These are phyloP conservation scores for Caenorhabditis japonica DNA, from an alignment of 2,888 invertebrate genomes.

Conservation along the genomic window DNA sequence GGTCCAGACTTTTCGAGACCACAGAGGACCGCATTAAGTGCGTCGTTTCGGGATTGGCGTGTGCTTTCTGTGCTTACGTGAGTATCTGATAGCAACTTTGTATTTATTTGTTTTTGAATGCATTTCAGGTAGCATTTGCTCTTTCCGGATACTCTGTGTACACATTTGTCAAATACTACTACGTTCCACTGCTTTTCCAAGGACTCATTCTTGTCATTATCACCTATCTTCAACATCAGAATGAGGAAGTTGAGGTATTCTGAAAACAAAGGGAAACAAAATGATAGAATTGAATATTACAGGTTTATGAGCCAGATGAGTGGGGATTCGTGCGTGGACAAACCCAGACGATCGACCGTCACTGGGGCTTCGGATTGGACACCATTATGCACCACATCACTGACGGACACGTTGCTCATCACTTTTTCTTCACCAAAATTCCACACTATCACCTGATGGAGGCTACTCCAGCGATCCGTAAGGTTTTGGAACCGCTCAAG, in stretches of 20 bases:
- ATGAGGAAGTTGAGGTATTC: conserved; percentile 68
- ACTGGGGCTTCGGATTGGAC: conserved; percentile 66
- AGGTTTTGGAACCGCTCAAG: conserved; percentile 54
- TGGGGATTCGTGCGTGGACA: conserved; percentile 70
- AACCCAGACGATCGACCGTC: conserved; percentile 66
- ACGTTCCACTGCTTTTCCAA: conserved; percentile 70
- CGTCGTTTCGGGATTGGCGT: conserved; percentile 64
- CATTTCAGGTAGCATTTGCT: conserved; percentile 54
- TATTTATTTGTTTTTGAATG: conserved; percentile 4
- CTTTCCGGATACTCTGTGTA: conserved; percentile 61
- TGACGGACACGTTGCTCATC: conserved; percentile 75
- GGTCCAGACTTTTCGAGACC: conserved; percentile 69
- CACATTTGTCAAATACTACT: conserved; percentile 70
- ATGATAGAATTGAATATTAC: too few species aligned
- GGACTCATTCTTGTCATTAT: conserved; percentile 71
- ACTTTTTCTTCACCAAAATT: conserved; percentile 75
- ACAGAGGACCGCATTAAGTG: conserved; percentile 72
- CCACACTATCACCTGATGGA: conserved; percentile 74
- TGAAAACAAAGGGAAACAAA: not conserved
- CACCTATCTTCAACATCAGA: conserved; percentile 72
- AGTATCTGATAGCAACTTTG: conserved; percentile 9
- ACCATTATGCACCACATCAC: conserved; percentile 68
- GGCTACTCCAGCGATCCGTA: conserved; percentile 70
- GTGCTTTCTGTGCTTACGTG: conserved; percentile 66
- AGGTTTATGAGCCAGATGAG: conserved; percentile 68